Base-by-base conservation (phyloP, 2,888 invertebrate genomes). In the Dryomyza anilis region DNA sequence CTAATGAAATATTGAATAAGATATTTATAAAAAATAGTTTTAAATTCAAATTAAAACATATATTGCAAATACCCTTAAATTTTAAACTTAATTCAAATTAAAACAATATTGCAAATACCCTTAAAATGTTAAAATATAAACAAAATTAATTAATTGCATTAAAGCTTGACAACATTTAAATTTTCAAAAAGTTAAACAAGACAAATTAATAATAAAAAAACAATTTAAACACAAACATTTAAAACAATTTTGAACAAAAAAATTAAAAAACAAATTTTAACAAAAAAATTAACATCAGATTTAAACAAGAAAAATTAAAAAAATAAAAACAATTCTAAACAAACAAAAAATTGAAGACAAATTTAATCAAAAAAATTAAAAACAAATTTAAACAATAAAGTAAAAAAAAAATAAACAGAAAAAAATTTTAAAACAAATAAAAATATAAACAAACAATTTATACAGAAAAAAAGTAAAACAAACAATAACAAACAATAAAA, bases 121-220 rank as follows among this genome's bases (percentile, higher is more conserved):
- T 12, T n/a, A 30, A 12, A 27, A 21, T 57, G 7, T 23, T 6
- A 43, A 43, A 57, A 36, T 43, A 23, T 39, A 23, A 39, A 29
- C 14, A 30, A 48, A 45, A 46, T 64, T 66, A 60, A 36, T 57
- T 66, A 61, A 65, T 57, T 55, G 14, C 30, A 29, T 63, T 55
- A 55, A 63, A 63, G 62, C 55, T 63, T 27, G 46, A 55, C 55
- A 63, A 64, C 56, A 33, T 10, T 53, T 27, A 55, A 25, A 48
- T 16, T 55, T 39, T 23, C 25, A 46, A 63, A 29, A 52, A 21
- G 12, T 33, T 7, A 59, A 59, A 55, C 27, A 36, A 39, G 43
- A 43, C 14, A 39, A 29, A 14, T 36, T 21, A 50, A 39, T 21
- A 55, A 63, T 21, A 23, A n/a, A 27, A 36, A 27, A 12, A 25